Evolutionary conservation across 2,113 vertebrate species (phyloP).

Genomic region (Mesoclemmys tuberculata): DNA sequence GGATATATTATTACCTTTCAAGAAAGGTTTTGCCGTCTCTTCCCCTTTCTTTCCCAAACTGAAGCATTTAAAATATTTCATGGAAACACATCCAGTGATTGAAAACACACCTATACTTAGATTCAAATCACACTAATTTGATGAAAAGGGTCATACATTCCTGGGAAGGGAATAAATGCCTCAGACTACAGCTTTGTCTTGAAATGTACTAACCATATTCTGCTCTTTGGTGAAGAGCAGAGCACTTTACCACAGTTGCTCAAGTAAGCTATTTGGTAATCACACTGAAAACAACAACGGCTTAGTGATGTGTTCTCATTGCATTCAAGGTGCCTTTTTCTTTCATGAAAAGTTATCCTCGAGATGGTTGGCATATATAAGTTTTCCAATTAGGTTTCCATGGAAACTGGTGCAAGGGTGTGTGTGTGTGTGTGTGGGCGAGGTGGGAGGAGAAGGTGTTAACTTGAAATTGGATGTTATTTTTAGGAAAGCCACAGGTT

Average conservation of each 20-base stretch:
- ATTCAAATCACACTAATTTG: not conserved
- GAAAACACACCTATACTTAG: not conserved
- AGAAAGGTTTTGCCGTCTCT: not conserved
- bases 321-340: not conserved
- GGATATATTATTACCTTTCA: not conserved
- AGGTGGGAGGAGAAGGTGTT: slow-evolving; percentile 49
- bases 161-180: not conserved
- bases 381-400: slow-evolving; percentile 64
- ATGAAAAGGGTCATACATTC: not conserved
- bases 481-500: slow-evolving; percentile 65
- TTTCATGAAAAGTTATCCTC: slow-evolving; percentile 40
- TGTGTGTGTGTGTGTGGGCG: accelerated
- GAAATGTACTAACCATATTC: accelerated
- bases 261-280: not conserved
- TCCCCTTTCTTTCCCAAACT: not conserved
- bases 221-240: not conserved
- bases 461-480: slow-evolving; percentile 58
- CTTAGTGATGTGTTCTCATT: not conserved
- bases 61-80: slow-evolving; percentile 8
- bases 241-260: not conserved
- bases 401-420: slow-evolving; percentile 47
- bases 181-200: not conserved
- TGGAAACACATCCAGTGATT: not conserved
- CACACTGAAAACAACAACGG: not conserved
- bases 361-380: slow-evolving; percentile 31